A percentile compares a stretch with the other conserved stretches of the same genome.
Conservation (phyloP, 1,140 invertebrate species). For the Sitophilus oryzae region DNA sequence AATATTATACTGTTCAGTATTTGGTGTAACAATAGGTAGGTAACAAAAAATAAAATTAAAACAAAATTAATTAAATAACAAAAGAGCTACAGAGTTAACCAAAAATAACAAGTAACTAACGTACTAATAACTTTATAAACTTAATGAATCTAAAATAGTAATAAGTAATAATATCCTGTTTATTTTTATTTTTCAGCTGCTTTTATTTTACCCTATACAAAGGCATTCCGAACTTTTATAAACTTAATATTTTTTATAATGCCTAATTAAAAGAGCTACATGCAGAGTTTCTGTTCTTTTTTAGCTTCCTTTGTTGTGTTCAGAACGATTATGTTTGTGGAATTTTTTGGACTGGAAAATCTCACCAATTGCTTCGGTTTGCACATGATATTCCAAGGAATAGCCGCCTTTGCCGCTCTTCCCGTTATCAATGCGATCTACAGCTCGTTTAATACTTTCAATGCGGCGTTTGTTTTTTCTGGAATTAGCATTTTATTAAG, state of each 20-base stretch:
- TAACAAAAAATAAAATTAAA: background rate
- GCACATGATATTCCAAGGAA: constrained; percentile 86
- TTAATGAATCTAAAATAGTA: no score
- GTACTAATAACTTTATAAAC: no score
- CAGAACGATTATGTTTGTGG: constrained; percentile 93
- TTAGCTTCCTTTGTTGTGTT: constrained; percentile 92
- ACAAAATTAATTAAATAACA: no score
- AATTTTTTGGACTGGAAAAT: constrained; percentile 91
- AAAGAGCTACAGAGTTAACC: no score
- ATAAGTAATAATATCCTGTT: no score
- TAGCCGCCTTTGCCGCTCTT: constrained; percentile 77
- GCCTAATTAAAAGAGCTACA: background rate
- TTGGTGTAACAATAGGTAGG: constrained; percentile 34
- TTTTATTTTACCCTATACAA: no score
- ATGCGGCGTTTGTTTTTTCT: constrained; percentile 85
- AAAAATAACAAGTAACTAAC: no score
- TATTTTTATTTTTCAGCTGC: no score
- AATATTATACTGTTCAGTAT: constrained; percentile 26
- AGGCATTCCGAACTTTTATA: no score
- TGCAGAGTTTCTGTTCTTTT: constrained; percentile 34
- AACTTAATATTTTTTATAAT: no score
- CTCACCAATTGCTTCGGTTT: constrained; percentile 95
- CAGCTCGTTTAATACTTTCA: constrained; percentile 75
- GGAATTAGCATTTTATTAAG: constrained; percentile 48
- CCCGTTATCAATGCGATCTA: constrained; percentile 79